Evolutionary conservation across 2,888 invertebrate species (phyloP), one percentile per base, ranked within the genome.

Genomic region (Mythimna pallens): DNA sequence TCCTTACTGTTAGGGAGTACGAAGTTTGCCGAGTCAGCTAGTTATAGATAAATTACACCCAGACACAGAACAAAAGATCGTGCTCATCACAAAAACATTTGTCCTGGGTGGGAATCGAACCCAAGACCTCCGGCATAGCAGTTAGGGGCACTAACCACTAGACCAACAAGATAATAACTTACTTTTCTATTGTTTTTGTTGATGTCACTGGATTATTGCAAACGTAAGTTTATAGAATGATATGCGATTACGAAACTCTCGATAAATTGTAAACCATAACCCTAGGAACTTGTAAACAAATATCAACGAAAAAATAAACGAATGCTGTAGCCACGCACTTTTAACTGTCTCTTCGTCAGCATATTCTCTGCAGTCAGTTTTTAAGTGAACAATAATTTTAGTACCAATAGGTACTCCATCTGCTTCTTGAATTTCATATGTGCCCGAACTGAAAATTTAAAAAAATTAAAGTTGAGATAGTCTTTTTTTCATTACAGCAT

Each of bases 321-420:
- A 12, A 40, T 22, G 9, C 14, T 57, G 8, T 20, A 69, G 36
- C 22, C 30, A 73, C 80, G 81, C 93, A 97, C 98, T 97, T 94
- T 98, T 97, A 52, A 99, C 98, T 30, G 97, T 97, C 12, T 98
- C 97, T 87, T 99, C 99, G 93, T 99, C 99, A 62, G 99, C 97
- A 94, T 98, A 99, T 92, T 99, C 98, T 69, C 99, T 97, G 90
- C 98, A 97, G 69, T 99, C 99, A 0, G 97, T 96, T 94, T 99
- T 99, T 66, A 99, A 96, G 91, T 99, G 97, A 20, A 99, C 96
- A 58, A 99, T 98, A 86, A 99, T 99, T 96, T 99, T 99, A 0
- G 99, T 99, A 67, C 99, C 99, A 86, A 97, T 96, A 75, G 98
- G 97, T 1, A 99, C 98, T 65, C 98, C 98, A 64, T 98, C 98